A percentile compares a stretch with the other conserved stretches of the same genome.
These are phyloP conservation scores for Drosophila colorata DNA, from an alignment of 2,888 invertebrate species.

Conservation along the genomic window DNA sequence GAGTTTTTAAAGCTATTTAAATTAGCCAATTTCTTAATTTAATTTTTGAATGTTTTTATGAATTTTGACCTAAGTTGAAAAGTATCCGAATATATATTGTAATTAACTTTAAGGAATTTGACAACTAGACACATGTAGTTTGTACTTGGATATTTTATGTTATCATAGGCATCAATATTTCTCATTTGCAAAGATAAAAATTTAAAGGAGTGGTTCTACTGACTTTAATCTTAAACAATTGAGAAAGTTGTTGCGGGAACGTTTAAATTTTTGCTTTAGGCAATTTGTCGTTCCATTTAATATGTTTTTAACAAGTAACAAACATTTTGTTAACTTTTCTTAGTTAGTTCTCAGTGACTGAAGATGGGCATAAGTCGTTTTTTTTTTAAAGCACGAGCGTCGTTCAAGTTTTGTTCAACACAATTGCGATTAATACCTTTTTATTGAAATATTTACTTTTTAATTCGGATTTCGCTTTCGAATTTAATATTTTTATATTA, in stretches of 20 bases:
- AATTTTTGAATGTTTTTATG: neutral
- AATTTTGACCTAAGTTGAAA: neutral
- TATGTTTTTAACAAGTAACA: conserved; percentile 22
- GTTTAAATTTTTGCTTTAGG: conserved; percentile 26
- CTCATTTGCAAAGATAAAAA: neutral
- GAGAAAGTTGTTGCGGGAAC: conserved; percentile 17
- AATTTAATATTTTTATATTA: too few relatives aligned
- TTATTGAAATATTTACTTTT: too few relatives aligned
- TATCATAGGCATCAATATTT: neutral
- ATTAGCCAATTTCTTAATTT: conserved; percentile 5
- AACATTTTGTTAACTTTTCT: conserved; percentile 23
- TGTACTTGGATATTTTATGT: neutral
- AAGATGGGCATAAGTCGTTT: conserved; percentile 4
- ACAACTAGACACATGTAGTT: neutral
- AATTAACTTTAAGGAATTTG: too few relatives aligned
- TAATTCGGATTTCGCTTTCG: too few relatives aligned
- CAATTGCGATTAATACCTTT: too few relatives aligned
- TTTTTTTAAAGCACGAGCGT: neutral
- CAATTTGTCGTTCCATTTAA: conserved; percentile 15
- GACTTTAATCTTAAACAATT: conserved; percentile 9
- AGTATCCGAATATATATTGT: neutral
- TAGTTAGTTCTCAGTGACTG: neutral
- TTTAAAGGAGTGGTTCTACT: neutral
- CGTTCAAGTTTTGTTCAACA: too few relatives aligned
- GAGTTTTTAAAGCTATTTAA: conserved; percentile 19